These are phyloP conservation scores for Brachionus calyciflorus DNA, from an alignment of 1,140 invertebrate species.

Conservation along the genomic window DNA sequence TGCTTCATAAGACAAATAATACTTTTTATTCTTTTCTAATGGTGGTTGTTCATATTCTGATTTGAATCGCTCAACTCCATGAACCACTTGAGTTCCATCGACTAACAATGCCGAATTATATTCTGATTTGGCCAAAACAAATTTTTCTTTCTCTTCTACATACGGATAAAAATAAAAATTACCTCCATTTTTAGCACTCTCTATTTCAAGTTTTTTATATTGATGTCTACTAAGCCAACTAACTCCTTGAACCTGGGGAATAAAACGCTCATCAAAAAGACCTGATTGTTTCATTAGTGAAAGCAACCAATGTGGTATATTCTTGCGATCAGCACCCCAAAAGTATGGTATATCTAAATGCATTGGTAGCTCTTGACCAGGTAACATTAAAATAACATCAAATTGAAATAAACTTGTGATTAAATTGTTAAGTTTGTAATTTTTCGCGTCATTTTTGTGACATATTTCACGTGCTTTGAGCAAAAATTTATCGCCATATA, in stretches of 20 bases:
- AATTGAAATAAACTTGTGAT: slow-evolving; percentile 22
- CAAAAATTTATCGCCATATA: slow-evolving; percentile 30
- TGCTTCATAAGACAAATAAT: slow-evolving; percentile 17
- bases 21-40: slow-evolving; percentile 20
- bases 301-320: slow-evolving; percentile 31
- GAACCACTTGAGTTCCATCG: slow-evolving; percentile 43
- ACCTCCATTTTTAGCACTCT: slow-evolving; percentile 32
- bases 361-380: slow-evolving; percentile 25
- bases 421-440: not conserved
- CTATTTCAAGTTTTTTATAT: slow-evolving; percentile 11
- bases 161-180: slow-evolving; percentile 46
- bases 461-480: slow-evolving; percentile 19
- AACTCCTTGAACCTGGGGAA: slow-evolving; percentile 34
- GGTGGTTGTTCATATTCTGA: slow-evolving; percentile 26
- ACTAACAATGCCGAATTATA: slow-evolving; percentile 32
- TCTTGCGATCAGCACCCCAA: slow-evolving; percentile 25
- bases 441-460: not conserved
- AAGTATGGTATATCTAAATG: slow-evolving; percentile 40
- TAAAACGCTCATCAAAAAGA: slow-evolving; percentile 13
- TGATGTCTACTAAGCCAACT: slow-evolving; percentile 40
- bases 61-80: slow-evolving; percentile 36
- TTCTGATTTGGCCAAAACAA: slow-evolving; percentile 27
- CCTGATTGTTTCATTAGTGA: slow-evolving; percentile 23
- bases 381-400: slow-evolving; percentile 23
- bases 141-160: not conserved